These are phyloP conservation scores for Zhengitettix transpicula DNA, from an alignment of 2,888 invertebrate species.

Conservation along the genomic window DNA sequence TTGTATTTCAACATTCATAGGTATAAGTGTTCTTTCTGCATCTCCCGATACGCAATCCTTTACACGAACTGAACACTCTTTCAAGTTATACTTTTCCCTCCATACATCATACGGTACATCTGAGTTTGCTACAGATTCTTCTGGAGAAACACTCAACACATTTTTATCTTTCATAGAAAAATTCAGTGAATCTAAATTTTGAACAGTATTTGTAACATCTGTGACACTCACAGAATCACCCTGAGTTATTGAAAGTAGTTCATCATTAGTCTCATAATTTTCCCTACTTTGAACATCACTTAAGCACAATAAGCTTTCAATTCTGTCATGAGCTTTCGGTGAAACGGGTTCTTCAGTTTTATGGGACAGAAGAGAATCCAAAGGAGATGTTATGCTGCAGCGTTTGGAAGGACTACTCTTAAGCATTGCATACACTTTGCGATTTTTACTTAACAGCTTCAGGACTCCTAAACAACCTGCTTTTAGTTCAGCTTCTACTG, in stretches of 20 bases:
- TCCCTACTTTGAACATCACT: background rate
- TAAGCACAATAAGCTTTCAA: background rate
- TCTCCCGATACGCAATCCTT: slow-evolving; percentile 25
- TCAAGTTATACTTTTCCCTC: slow-evolving; percentile 23
- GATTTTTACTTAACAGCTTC: slow-evolving; percentile 59
- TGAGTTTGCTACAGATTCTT: background rate
- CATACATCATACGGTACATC: slow-evolving; percentile 16
- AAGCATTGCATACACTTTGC: slow-evolving; percentile 53
- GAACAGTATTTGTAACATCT: background rate
- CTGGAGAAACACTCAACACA: background rate
- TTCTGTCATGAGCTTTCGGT: background rate
- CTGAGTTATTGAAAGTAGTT: background rate
- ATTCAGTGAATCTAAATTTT: background rate
- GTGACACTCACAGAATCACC: background rate
- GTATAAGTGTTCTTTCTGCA: slow-evolving; percentile 1
- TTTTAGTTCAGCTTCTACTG: slow-evolving; percentile 40
- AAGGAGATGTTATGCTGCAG: slow-evolving; percentile 20
- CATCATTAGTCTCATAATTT: background rate
- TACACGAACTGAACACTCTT: slow-evolving; percentile 22
- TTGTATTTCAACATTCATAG: slow-evolving; percentile 7
- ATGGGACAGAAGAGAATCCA: too few relatives aligned
- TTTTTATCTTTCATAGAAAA: background rate
- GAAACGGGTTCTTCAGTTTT: background rate
- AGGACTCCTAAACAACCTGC: slow-evolving; percentile 53
- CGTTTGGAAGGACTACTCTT: slow-evolving; percentile 64